Evolutionary conservation across 2,113 vertebrate species (phyloP), one percentile per base, ranked within the genome.

Genomic region (Numenius arquata): DNA sequence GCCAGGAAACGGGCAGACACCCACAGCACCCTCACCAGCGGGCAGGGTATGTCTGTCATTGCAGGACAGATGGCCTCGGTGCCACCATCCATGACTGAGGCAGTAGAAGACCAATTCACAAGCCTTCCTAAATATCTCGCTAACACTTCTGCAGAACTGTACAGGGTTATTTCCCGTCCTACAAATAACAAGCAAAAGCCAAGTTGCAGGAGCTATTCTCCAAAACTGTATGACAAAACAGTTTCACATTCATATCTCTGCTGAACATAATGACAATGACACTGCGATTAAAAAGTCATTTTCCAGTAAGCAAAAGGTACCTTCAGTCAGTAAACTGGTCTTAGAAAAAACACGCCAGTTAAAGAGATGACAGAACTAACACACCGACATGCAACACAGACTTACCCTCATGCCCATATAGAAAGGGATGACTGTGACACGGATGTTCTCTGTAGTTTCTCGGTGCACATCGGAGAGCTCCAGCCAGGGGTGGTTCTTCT

Each of bases 391-490:
- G 3, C 65, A 75, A 12, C 81, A n/a, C 27, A 43, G 36, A 83
- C 98, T 72, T 88, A 99, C 99, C 98, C 99, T 98, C 99, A 99
- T 99, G 98, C 99, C 99, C 99, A 99, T 99, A 88, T 99, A 99
- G 98, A 99, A 99, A 27, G 99, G 99, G 98, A 99, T 99, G 89
- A 99, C 99, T 0, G 99, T 99, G 96, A 99, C 99, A 2, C 99
- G 98, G 96, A 99, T 99, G 95, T 99, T 99, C 97, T 99, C 99
- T 0, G 99, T 99, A 52, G 99, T 99, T 97, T 99, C 99, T 50
- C 99, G 98, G 97, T 99, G 99, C 71, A 99, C 99, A 4, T 99
- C 99, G 0, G 99, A 99, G 29, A 99, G 99, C 98, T 99, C 99
- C 74, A 99, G 96, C 99, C 99, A 99, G 38, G 99, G 99, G 93